Percentiles rank a stretch among this genome's conserved stretches.
Conservation (phyloP, 2,888 invertebrate species). For the Lottia gigantea region DNA sequence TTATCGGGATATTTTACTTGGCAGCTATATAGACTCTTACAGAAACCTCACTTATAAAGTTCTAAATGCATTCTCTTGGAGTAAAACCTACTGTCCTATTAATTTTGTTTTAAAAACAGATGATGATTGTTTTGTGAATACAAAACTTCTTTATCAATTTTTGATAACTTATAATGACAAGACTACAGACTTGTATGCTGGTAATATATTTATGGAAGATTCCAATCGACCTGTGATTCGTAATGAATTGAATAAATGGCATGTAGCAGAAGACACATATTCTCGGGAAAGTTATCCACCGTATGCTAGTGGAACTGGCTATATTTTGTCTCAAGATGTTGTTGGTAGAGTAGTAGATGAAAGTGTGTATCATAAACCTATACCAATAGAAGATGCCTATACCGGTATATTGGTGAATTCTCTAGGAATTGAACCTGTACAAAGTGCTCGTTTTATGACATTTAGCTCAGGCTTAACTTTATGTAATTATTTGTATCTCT, state of each 20-base stretch:
- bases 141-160: slow-evolving; percentile 44
- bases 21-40: slow-evolving; percentile 62
- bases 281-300: slow-evolving; percentile 52
- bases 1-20: slow-evolving; percentile 54
- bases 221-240: slow-evolving; percentile 54
- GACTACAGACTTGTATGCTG: slow-evolving; percentile 54
- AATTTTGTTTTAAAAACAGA: slow-evolving; percentile 62
- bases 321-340: slow-evolving; percentile 59
- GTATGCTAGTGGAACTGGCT: slow-evolving; percentile 65
- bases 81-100: slow-evolving; percentile 40
- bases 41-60: slow-evolving; percentile 62
- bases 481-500: slow-evolving; percentile 63
- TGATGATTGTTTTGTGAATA: slow-evolving; percentile 64
- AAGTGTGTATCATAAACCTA: slow-evolving; percentile 45
- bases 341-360: slow-evolving; percentile 45
- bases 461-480: slow-evolving; percentile 51
- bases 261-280: slow-evolving; percentile 52
- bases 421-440: slow-evolving; percentile 48
- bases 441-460: slow-evolving; percentile 59
- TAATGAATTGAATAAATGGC: slow-evolving; percentile 57
- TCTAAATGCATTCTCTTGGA: slow-evolving; percentile 60
- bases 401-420: slow-evolving; percentile 57
- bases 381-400: slow-evolving; percentile 67
- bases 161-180: slow-evolving; percentile 38
- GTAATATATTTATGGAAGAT: slow-evolving; percentile 46